Percentiles rank a stretch among this genome's conserved stretches.
Conservation (phyloP, 1,140 invertebrate species). For the Dinoponera quadriceps region DNA sequence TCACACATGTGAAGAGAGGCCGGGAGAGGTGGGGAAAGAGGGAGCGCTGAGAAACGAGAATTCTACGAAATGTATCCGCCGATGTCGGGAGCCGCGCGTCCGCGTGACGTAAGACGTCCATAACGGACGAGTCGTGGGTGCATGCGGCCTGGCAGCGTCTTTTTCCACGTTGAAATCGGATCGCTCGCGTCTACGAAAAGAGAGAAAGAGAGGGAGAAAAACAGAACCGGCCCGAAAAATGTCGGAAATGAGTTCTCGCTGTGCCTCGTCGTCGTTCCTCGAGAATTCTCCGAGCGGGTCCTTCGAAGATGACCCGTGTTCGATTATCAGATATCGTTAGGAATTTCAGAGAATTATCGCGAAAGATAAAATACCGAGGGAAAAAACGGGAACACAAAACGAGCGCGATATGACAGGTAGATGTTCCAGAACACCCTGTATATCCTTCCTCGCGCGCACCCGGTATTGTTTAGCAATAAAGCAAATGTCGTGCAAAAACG, state of each 20-base stretch:
- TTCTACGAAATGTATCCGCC: conserved; percentile 60
- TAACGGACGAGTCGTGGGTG: conserved; percentile 43
- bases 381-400: conserved; percentile 1
- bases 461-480: conserved; percentile 56
- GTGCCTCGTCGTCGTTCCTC: not conserved
- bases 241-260: conserved; percentile 38
- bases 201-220: no score
- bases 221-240: conserved; percentile 10
- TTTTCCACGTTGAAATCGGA: conserved; percentile 48
- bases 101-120: conserved; percentile 59
- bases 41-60: conserved; percentile 29
- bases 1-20: no score
- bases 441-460: conserved; percentile 8
- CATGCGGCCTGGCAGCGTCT: conserved; percentile 32
- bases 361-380: not conserved
- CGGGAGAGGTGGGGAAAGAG: not conserved
- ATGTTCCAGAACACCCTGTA: not conserved
- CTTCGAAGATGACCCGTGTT: no score
- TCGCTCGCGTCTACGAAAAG: conserved; percentile 20
- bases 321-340: no score
- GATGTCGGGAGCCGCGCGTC: conserved; percentile 35
- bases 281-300: no score
- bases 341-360: no score
- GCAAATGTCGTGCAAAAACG: conserved; percentile 46
- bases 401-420: not conserved